Base-by-base conservation (phyloP, 1,140 invertebrate genomes). In the Forficula auricularia region DNA sequence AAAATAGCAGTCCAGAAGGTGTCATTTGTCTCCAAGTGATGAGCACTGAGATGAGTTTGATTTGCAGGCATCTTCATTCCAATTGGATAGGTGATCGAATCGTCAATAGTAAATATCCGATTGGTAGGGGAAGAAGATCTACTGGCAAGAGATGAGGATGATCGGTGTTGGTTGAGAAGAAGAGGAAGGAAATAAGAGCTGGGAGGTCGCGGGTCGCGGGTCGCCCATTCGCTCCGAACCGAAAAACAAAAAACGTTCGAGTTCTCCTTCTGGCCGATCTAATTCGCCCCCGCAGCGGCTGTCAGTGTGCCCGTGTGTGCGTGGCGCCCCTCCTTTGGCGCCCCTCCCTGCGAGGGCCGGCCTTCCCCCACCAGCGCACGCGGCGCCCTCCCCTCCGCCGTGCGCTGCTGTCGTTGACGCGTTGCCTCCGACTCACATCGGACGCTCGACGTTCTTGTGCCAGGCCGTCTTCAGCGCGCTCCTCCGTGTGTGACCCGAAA, bases 321-420 rank as follows among this genome's bases (percentile, higher is more conserved):
- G 48, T 48, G 35, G 43, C 38, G 47, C 48, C 45, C 50, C 52
- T 53, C 51, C 52, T 53, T 50, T 51, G 50, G 49, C 48, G 48
- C 54, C 51, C 52, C 52, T 53, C 54, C 57, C 52, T 54, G 50
- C 50, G 40, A 45, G 50, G 20, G 41, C 41, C 18, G 35, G 35
- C 27, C 42, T 7, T 19, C 20, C 30, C 15, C 33, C 19, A 3
- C 19, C 33, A 31, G 15, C 13, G 4, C 27, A 12, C 19, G 19
- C 10, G 19, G 18, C 33, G 8, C 34, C 19, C 40, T 30, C 16
- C 22, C 22, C 10, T 10, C 22, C 22, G 4, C 4, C 22, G 10
- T 27, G 22, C 10, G 22, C 10, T 10, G 22, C 22, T 27, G 4
- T 6, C 22, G 22, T 27, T 27, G 35, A 39, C 39, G 32, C 27